phyloP scores from a whole-genome alignment of 2,888 invertebrate species.

The Melinaea menophilus region DNA sequence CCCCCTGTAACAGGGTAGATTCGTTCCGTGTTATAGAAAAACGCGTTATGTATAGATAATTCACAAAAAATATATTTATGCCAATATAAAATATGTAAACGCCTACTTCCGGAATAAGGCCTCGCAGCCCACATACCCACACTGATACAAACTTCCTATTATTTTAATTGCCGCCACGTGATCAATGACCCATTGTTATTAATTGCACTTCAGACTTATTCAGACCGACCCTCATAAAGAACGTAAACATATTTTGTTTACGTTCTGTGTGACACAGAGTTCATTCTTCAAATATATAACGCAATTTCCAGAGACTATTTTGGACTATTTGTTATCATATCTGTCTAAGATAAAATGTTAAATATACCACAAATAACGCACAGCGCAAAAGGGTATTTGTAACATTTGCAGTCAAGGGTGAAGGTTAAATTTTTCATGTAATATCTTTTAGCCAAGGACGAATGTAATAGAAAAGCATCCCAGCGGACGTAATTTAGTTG shows the following conservation, averaged over 20 bases:
- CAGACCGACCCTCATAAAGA: not conserved
- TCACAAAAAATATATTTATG: no score
- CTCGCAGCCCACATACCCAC: constrained; percentile 24
- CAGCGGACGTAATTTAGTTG: not conserved
- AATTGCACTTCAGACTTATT: not conserved
- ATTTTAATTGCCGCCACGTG: constrained; percentile 28
- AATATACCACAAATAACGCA: no score
- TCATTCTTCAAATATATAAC: no score
- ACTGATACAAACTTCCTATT: constrained; percentile 31
- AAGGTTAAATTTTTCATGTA: constrained; percentile 5
- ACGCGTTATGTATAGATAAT: no score
- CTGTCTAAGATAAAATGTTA: no score
- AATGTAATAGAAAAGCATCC: not conserved
- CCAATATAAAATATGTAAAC: not conserved
- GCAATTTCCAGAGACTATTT: no score
- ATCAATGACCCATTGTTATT: constrained; percentile 28
- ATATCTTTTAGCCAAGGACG: not conserved
- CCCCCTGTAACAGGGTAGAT: no score
- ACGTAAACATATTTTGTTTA: no score
- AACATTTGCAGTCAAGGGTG: constrained; percentile 3
- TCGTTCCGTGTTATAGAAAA: no score
- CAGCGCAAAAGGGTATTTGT: not conserved
- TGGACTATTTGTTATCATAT: no score
- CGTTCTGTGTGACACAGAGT: no score
- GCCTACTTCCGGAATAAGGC: constrained; percentile 25